Evolutionary conservation across 2,797 vertebrate genomes (phyloP).

Genomic region (Gymnothorax reevesii): DNA sequence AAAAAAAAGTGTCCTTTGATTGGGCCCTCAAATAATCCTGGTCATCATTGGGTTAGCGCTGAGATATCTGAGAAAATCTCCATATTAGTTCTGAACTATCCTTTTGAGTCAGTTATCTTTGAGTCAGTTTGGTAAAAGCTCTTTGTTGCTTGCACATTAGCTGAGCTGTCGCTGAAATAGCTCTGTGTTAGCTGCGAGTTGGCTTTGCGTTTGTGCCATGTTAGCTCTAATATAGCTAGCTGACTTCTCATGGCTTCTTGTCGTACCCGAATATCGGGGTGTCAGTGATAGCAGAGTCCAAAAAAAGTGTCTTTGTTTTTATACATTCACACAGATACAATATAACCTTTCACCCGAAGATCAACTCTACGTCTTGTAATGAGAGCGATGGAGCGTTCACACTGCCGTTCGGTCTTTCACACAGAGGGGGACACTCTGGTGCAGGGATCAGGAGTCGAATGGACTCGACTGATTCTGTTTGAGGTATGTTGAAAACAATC

Average conservation of each 20-base stretch:
- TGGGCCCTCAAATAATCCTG: too few relatives aligned
- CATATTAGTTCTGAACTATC: too few relatives aligned
- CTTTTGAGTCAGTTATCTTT: too few relatives aligned
- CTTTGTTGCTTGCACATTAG: background rate
- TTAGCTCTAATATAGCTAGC: background rate
- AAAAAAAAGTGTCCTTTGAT: background rate
- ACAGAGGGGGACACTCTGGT: constrained; percentile 42
- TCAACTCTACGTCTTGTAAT: constrained; percentile 65
- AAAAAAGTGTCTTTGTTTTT: too few relatives aligned
- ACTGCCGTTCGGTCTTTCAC: constrained; percentile 44
- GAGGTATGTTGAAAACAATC: constrained; percentile 19
- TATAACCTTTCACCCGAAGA: constrained; percentile 54
- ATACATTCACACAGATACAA: background rate
- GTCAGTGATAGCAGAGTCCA: background rate
- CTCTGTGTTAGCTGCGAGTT: background rate
- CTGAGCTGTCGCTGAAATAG: background rate
- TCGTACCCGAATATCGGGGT: background rate
- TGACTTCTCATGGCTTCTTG: background rate
- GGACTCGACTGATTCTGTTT: constrained; percentile 43
- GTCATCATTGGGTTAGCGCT: too few relatives aligned
- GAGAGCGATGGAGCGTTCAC: constrained; percentile 58
- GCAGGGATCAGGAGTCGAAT: constrained; percentile 58
- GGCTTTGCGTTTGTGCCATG: background rate
- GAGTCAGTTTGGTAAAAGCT: background rate
- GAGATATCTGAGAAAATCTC: too few relatives aligned